Evolutionary conservation across 2,113 vertebrate genomes (phyloP), one percentile per base, ranked within the genome.

Genomic region (Empidonax traillii): DNA sequence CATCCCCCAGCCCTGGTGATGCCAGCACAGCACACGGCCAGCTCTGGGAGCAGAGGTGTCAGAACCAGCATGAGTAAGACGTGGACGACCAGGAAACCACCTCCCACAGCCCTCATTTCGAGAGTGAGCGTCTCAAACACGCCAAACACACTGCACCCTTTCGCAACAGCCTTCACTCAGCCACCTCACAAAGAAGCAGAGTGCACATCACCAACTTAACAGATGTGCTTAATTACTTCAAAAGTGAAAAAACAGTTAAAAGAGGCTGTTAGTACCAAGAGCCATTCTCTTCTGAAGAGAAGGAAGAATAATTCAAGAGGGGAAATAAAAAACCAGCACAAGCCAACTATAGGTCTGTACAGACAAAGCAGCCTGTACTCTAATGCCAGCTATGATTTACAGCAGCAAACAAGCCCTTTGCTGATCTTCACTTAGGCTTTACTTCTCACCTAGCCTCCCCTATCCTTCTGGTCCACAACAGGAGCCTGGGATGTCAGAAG

Each of bases 1-100:
- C 52, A 73, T 25, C 51, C 11, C 53, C 14, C 53, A 62, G n/a
- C 14, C 65, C n/a, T 12, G 74, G 5, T 23, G 85, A 51, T 30
- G 77, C 74, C 74, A 65, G 72, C 49, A 49, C 37, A 13, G 41
- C 43, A n/a, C 20, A 83, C 23, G 23, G 92, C 59, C 59, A 47
- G 46, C 49, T n/a, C 20, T 44, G 58, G 0, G 1, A 82, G 87
- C 90, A 61, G 43, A 84, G 68, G 67, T 10, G 28, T 55, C 90
- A 81, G 51, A 90, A 84, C 8, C 35, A 51, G 65, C 33, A 3
- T 55, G 69, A 96, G 74, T 71, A 72, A 94, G 69, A 75, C 7
- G 22, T 24, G 66, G 56, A 72, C 77, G 91, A 75, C 87, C 87
- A 94, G 93, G 90, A 94, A 95, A 94, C 81, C 85, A 72, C 90